Conservation (phyloP, 2,113 vertebrate species). For the Tragelaphus buxtoni region DNA sequence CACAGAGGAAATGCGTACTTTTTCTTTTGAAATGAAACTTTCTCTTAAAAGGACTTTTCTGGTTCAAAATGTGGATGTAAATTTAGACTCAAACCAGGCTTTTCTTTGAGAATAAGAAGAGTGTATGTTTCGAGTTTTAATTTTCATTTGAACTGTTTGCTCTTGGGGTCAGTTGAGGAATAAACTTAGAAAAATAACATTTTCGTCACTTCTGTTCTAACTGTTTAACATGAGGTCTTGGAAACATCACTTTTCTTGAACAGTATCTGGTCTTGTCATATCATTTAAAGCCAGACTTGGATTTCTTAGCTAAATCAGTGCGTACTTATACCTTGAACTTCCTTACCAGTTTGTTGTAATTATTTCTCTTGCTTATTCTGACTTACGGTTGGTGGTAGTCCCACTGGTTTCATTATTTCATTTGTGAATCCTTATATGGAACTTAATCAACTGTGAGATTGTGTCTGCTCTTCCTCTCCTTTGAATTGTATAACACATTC, state of each 20-base stretch:
- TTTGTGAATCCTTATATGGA: neutral
- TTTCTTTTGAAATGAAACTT: slow-evolving; percentile 22
- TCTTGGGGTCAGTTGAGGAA: neutral
- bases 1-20: neutral
- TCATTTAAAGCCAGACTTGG: slow-evolving; percentile 24
- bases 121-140: neutral
- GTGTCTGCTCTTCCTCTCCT: slow-evolving; percentile 19
- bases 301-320: neutral
- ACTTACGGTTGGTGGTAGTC: neutral
- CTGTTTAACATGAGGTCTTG: neutral
- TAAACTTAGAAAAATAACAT: neutral
- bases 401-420: neutral
- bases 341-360: neutral
- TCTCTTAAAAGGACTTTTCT: neutral
- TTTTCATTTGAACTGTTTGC: neutral
- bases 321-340: neutral
- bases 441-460: neutral
- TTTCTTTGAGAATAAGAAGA: neutral
- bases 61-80: neutral
- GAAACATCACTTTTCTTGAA: neutral
- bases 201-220: slow-evolving; percentile 11
- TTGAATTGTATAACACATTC: neutral
- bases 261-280: neutral
- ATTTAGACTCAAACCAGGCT: neutral
- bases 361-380: slow-evolving; percentile 18